Conservation (phyloP, 2,888 invertebrate genomes). For the Spisula solida region DNA sequence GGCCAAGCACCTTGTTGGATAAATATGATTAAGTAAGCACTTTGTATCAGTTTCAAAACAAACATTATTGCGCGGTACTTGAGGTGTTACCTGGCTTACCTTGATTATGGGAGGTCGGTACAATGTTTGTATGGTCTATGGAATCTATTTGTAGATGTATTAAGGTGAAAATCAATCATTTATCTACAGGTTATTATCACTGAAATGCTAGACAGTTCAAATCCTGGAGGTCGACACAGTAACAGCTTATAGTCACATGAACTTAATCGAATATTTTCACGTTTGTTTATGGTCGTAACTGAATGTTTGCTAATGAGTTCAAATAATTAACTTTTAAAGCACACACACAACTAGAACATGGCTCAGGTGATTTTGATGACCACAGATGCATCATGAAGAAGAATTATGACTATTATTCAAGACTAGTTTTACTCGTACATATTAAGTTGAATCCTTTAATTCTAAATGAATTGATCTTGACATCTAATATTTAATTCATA, state of each 20-base stretch:
- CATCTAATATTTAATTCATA: too few species aligned
- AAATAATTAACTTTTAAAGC: too few species aligned
- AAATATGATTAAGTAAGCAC: background rate
- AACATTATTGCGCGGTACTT: background rate
- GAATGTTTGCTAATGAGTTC: too few species aligned
- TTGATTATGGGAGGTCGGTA: background rate
- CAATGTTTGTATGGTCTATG: background rate
- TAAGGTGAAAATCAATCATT: conserved; percentile 21
- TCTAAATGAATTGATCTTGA: too few species aligned
- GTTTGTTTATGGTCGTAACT: too few species aligned
- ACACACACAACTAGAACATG: too few species aligned
- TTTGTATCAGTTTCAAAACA: conserved; percentile 20
- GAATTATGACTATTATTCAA: too few species aligned
- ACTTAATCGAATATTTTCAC: background rate
- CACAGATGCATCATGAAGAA: too few species aligned
- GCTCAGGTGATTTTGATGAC: too few species aligned
- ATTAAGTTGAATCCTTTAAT: too few species aligned
- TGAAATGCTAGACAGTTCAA: background rate
- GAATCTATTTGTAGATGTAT: background rate
- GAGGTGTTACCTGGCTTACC: background rate
- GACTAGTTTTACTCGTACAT: too few species aligned
- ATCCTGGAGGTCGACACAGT: background rate
- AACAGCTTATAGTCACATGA: background rate
- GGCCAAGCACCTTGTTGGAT: background rate
- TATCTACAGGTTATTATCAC: background rate